A percentile compares a stretch with the other conserved stretches of the same genome.
phyloP scores from a whole-genome alignment of 2,797 vertebrate species.

The Limosa lapponica region DNA sequence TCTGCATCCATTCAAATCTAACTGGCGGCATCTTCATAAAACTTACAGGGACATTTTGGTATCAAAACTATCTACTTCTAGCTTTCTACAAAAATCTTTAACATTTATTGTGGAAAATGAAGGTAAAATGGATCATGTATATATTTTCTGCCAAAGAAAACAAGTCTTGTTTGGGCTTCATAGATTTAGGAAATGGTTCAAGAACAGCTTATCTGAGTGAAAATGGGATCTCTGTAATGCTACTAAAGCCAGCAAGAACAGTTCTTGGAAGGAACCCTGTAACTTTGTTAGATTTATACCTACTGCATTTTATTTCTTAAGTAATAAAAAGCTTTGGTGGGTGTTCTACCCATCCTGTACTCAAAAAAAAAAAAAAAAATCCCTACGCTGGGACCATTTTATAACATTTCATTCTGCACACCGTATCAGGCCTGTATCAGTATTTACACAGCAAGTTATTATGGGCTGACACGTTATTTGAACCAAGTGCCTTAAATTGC shows the following conservation, averaged over 20 bases:
- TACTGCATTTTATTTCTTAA: neutral
- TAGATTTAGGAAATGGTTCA: neutral
- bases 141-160: conserved; percentile 18
- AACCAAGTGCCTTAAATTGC: neutral
- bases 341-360: neutral
- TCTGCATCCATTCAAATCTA: neutral
- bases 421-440: neutral
- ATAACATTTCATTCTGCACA: neutral
- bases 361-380: neutral
- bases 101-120: neutral
- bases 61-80: neutral
- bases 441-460: neutral
- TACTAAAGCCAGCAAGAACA: conserved; percentile 9
- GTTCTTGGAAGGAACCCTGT: neutral
- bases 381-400: neutral
- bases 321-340: neutral
- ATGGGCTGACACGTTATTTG: neutral
- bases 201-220: neutral
- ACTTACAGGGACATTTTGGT: neutral
- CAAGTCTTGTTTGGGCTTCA: neutral
- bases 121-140: neutral
- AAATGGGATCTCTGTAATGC: conserved; percentile 8
- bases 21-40: neutral
- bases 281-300: neutral
- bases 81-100: neutral